phyloP scores from a whole-genome alignment of 2,888 invertebrate species.

The Drosophila cracens region DNA sequence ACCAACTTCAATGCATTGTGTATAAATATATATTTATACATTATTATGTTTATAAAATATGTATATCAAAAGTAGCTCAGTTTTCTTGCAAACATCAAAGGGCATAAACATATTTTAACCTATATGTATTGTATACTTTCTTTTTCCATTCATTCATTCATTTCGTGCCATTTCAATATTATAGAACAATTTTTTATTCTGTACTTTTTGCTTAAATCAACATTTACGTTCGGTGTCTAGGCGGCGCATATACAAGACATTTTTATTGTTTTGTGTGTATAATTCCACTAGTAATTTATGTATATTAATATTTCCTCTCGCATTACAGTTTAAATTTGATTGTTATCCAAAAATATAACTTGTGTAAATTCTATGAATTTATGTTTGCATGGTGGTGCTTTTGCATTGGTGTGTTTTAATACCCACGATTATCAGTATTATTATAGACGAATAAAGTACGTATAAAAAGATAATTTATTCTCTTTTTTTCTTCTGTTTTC shows the following conservation, averaged over 20 bases:
- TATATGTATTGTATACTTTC: slow-evolving; percentile 61
- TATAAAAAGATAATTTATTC: slow-evolving; percentile 63
- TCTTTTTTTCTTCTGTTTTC: slow-evolving; percentile 28
- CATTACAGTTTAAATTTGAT: slow-evolving; percentile 63
- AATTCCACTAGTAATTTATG: slow-evolving; percentile 59
- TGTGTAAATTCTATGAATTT: slow-evolving; percentile 73
- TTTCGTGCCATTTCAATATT: slow-evolving; percentile 39
- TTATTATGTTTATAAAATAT: slow-evolving; percentile 46
- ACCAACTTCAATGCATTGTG: slow-evolving; percentile 43
- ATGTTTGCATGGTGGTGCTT: slow-evolving; percentile 38
- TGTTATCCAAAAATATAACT: slow-evolving; percentile 75
- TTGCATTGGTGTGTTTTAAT: slow-evolving; percentile 45
- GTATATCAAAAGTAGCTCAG: slow-evolving; percentile 71
- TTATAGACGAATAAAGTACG: slow-evolving; percentile 70
- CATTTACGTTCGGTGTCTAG: slow-evolving; percentile 47
- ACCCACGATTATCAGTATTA: slow-evolving; percentile 45
- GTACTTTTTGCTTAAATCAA: slow-evolving; percentile 71
- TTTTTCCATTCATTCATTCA: slow-evolving; percentile 42
- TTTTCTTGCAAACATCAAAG: slow-evolving; percentile 42
- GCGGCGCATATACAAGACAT: slow-evolving; percentile 34
- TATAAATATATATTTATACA: slow-evolving; percentile 16
- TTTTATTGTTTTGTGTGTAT: slow-evolving; percentile 46
- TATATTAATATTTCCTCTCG: slow-evolving; percentile 36
- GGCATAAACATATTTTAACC: slow-evolving; percentile 62
- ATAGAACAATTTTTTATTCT: slow-evolving; percentile 50